A percentile compares a stretch with the other conserved stretches of the same genome.
Evolutionary conservation across 1,140 invertebrate species (phyloP).

Genomic region (Rhagoletis pomonella): DNA sequence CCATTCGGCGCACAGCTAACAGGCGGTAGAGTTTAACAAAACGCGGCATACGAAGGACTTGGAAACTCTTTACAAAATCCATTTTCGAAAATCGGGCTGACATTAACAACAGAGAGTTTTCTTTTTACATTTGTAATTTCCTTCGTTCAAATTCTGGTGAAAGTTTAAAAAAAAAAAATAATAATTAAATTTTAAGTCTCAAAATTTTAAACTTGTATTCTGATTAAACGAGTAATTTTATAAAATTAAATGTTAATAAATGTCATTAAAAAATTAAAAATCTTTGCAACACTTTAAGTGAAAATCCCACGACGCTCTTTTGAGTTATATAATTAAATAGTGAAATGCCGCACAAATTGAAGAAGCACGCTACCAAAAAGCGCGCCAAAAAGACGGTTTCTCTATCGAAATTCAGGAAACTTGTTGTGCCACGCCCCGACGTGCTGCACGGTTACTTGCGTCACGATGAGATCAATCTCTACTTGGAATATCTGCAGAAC

Average conservation of each 20-base stretch:
- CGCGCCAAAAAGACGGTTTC: background rate
- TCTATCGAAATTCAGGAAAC: background rate
- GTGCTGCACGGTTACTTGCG: constrained; percentile 68
- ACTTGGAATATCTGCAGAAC: constrained; percentile 72
- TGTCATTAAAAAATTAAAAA: background rate
- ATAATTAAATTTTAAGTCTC: background rate
- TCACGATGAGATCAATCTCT: constrained; percentile 70
- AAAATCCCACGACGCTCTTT: background rate
- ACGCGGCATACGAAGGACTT: background rate
- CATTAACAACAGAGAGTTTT: background rate
- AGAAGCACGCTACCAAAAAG: constrained; percentile 9
- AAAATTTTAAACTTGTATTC: background rate
- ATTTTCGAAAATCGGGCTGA: background rate
- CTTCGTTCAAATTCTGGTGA: background rate
- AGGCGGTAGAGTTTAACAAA: background rate
- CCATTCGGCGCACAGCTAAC: background rate
- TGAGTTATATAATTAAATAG: background rate
- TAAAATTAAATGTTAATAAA: constrained; percentile 2
- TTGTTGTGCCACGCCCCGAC: constrained; percentile 60
- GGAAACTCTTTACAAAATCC: background rate
- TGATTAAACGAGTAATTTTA: background rate
- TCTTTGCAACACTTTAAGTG: background rate
- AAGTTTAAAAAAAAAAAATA: constrained; percentile 12
- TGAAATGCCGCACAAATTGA: background rate
- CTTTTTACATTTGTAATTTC: background rate